phyloP scores from a whole-genome alignment of 2,113 vertebrate species.

The Craseonycteris thonglongyai region DNA sequence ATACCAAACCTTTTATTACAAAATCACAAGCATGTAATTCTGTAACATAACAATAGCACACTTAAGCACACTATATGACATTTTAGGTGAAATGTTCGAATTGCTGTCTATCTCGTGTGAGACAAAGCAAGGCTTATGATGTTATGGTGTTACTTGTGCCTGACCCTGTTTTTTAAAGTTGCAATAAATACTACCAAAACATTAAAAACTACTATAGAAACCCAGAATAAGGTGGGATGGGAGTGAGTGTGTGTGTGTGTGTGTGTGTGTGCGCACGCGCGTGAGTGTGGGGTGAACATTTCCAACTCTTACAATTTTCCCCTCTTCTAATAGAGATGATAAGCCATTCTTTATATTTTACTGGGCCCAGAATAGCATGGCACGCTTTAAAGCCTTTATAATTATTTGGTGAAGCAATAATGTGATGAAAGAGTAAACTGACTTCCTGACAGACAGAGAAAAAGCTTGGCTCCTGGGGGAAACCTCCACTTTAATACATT shows the following conservation, averaged over 20 bases:
- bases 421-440: background rate
- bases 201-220: background rate
- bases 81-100: too few species aligned
- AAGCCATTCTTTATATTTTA: background rate
- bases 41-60: too few species aligned
- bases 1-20: too few species aligned
- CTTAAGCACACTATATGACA: too few species aligned
- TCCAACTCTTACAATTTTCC: background rate
- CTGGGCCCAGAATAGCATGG: background rate
- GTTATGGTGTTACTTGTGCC: too few species aligned
- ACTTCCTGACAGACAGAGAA: background rate
- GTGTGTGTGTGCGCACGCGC: too few species aligned
- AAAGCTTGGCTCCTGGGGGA: background rate
- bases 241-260: too few species aligned
- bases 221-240: background rate
- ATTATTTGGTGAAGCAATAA: constrained; percentile 20
- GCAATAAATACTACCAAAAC: background rate
- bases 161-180: background rate
- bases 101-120: too few species aligned
- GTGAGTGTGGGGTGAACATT: background rate
- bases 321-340: background rate
- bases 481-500: background rate
- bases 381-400: background rate
- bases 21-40: too few species aligned
- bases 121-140: too few species aligned